Evolutionary conservation across 2,888 invertebrate species (phyloP).

Genomic region (Ormyrus pomaceus): DNA sequence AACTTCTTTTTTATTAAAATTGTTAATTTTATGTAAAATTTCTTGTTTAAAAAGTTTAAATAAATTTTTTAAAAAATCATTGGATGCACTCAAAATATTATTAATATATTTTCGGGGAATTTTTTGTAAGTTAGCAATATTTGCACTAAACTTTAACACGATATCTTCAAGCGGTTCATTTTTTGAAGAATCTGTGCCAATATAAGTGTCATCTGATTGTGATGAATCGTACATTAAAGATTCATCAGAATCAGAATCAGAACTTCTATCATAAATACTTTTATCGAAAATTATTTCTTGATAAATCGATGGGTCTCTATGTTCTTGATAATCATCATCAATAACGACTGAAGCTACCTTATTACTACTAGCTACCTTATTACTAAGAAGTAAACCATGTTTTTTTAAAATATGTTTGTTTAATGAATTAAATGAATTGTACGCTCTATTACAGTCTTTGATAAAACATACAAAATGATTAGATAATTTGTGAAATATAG

Average conservation of each 20-base stretch:
- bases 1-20: neutral
- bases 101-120: constrained; percentile 35
- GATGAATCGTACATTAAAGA: too few relatives aligned
- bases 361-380: too few relatives aligned
- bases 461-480: constrained; percentile 17
- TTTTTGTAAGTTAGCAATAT: constrained; percentile 5
- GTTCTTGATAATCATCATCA: neutral
- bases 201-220: too few relatives aligned
- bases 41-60: constrained; percentile 23
- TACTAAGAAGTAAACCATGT: constrained; percentile 1
- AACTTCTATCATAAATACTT: too few relatives aligned
- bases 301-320: neutral
- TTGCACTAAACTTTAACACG: constrained; percentile 1
- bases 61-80: constrained; percentile 13
- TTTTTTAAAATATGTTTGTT: constrained; percentile 21
- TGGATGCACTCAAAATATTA: constrained; percentile 32
- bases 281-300: constrained; percentile 7
- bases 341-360: neutral
- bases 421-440: neutral
- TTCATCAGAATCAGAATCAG: too few relatives aligned
- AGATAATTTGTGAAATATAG: neutral
- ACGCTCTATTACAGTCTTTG: constrained; percentile 20
- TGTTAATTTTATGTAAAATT: neutral
- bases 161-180: neutral
- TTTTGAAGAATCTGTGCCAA: too few relatives aligned